Evolutionary conservation across 2,113 vertebrate genomes (phyloP).

Genomic region (Megaceryle maxima): DNA sequence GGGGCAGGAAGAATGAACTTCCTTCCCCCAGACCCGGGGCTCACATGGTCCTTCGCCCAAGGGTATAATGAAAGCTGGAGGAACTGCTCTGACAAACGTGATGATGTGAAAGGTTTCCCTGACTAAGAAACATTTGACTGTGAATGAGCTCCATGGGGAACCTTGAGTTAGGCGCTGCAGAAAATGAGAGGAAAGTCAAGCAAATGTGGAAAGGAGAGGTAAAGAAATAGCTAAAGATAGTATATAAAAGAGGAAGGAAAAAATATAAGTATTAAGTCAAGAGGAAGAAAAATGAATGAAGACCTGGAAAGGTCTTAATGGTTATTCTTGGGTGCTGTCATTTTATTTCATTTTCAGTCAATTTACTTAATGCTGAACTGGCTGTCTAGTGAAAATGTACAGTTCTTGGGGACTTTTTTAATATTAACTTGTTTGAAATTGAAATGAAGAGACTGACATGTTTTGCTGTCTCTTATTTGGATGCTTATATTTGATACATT

Average conservation of each 20-base stretch:
- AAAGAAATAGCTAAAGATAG: slow-evolving; percentile 9
- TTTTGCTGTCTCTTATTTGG: slow-evolving; percentile 3
- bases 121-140: slow-evolving; percentile 16
- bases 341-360: slow-evolving; percentile 22
- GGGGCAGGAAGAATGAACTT: slow-evolving; percentile 54
- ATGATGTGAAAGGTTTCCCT: slow-evolving; percentile 31
- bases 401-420: background rate
- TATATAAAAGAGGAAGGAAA: background rate
- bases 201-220: background rate
- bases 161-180: background rate
- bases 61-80: slow-evolving; percentile 41
- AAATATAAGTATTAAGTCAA: background rate
- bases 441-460: background rate
- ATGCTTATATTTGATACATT: background rate
- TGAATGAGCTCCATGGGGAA: slow-evolving; percentile 17
- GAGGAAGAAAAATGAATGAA: background rate
- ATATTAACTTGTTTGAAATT: background rate
- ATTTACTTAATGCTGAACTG: background rate
- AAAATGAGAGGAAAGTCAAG: slow-evolving; percentile 8
- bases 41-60: slow-evolving; percentile 39
- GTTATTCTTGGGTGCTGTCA: background rate
- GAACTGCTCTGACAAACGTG: background rate
- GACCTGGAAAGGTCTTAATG: background rate
- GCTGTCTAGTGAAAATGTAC: background rate
- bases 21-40: slow-evolving; percentile 6